A percentile compares a stretch with the other conserved stretches of the same genome.
Evolutionary conservation across 2,888 invertebrate genomes (phyloP).

Genomic region (Magallana nippona): DNA sequence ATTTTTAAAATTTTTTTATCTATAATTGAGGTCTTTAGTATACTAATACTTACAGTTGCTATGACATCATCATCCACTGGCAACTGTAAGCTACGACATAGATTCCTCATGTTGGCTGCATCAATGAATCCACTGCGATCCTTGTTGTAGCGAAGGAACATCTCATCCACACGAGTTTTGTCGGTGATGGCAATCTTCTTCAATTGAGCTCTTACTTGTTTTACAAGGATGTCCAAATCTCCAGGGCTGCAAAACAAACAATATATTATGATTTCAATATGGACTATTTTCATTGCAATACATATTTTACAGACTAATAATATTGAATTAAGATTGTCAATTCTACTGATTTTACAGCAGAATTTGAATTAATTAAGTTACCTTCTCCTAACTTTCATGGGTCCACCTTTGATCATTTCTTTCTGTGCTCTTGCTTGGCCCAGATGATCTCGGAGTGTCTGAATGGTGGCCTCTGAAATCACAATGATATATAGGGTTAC

Average conservation of each 20-base stretch:
- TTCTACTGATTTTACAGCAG: no score
- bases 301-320: no score
- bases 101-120: conserved; percentile 76
- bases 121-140: conserved; percentile 77
- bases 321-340: no score
- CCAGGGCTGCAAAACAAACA: conserved; percentile 64
- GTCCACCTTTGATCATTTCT: conserved; percentile 73
- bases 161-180: conserved; percentile 76
- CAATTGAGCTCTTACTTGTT: conserved; percentile 78
- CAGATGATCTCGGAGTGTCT: conserved; percentile 66
- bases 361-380: conserved; percentile 53
- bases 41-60: conserved; percentile 71
- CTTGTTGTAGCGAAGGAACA: conserved; percentile 78
- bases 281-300: no score
- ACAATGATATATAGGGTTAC: background rate
- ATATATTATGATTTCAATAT: background rate
- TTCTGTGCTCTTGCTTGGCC: conserved; percentile 57
- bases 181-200: conserved; percentile 80
- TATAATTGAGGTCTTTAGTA: no score
- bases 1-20: no score
- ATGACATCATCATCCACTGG: conserved; percentile 79
- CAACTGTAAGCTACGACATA: conserved; percentile 77
- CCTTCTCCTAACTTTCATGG: conserved; percentile 75
- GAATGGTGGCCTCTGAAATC: conserved; percentile 62
- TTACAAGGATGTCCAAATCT: conserved; percentile 74